Percentiles rank a stretch among this genome's conserved stretches.
Conservation (phyloP, 2,888 invertebrate genomes). For the Polylopha cassiicola region DNA sequence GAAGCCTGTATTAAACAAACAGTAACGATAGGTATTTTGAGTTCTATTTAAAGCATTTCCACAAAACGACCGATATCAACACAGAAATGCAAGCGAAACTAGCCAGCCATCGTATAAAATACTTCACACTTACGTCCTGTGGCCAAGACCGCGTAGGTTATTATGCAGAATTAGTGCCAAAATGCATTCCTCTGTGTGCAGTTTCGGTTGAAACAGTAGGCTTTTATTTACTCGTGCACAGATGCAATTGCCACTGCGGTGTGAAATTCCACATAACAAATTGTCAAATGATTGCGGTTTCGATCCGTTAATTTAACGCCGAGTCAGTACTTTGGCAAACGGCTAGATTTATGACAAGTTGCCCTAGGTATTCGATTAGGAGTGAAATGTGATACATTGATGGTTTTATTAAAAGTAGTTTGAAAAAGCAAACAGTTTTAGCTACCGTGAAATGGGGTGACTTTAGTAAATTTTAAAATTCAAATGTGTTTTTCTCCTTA, state of each 20-base stretch:
- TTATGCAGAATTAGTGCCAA: constrained; percentile 26
- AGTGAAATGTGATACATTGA: not conserved
- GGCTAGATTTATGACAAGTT: constrained; percentile 20
- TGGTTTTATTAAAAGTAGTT: not conserved
- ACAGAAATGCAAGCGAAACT: too few relatives aligned
- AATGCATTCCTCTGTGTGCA: constrained; percentile 24
- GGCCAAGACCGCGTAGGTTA: constrained; percentile 20
- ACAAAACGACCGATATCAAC: too few relatives aligned
- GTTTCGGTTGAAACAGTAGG: constrained; percentile 22
- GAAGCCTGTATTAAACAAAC: too few relatives aligned
- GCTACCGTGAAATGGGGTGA: too few relatives aligned
- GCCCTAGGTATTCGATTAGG: too few relatives aligned
- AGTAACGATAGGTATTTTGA: too few relatives aligned
- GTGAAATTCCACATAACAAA: constrained; percentile 20
- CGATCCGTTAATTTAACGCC: constrained; percentile 19
- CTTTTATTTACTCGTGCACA: constrained; percentile 24
- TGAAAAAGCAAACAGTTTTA: not conserved
- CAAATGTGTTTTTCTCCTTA: too few relatives aligned
- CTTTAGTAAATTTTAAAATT: too few relatives aligned
- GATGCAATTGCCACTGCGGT: constrained; percentile 22
- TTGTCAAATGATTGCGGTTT: constrained; percentile 22
- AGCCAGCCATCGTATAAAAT: constrained; percentile 17
- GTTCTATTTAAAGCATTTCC: too few relatives aligned
- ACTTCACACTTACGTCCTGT: constrained; percentile 21
- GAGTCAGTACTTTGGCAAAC: constrained; percentile 16